Evolutionary conservation across 2,113 vertebrate genomes (phyloP).

Genomic region (Actenoides lindsayi): DNA sequence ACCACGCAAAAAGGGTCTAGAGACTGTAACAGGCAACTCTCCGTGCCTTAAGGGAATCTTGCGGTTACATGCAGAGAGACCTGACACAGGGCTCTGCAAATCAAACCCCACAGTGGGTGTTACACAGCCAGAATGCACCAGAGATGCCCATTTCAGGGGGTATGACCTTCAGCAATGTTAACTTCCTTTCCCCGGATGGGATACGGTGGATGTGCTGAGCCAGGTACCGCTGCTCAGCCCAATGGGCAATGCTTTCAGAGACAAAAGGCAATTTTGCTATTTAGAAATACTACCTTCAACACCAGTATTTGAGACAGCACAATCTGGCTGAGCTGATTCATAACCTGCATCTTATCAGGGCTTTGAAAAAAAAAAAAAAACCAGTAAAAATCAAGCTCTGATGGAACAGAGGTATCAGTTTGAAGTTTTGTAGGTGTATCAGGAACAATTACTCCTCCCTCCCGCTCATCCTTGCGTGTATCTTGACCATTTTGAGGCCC

Average conservation of each 20-base stretch:
- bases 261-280: not conserved
- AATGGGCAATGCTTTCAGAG: not conserved
- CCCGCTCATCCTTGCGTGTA: not conserved
- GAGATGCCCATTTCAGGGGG: not conserved
- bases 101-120: not conserved
- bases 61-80: not conserved
- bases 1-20: not conserved
- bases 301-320: not conserved
- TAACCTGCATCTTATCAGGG: not conserved
- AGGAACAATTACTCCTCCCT: not conserved
- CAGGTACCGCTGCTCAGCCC: not conserved
- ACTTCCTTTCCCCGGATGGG: not conserved
- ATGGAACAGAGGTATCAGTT: not conserved
- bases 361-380: not conserved
- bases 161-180: not conserved
- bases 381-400: not conserved
- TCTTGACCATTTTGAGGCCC: not conserved
- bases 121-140: not conserved
- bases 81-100: not conserved
- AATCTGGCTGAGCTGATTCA: not conserved
- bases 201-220: rapidly evolving
- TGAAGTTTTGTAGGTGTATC: not conserved
- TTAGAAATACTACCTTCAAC: not conserved
- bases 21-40: not conserved
- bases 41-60: not conserved